Evolutionary conservation across 2,113 vertebrate genomes (phyloP).

Genomic region (Oxygymnocypris stewartii): DNA sequence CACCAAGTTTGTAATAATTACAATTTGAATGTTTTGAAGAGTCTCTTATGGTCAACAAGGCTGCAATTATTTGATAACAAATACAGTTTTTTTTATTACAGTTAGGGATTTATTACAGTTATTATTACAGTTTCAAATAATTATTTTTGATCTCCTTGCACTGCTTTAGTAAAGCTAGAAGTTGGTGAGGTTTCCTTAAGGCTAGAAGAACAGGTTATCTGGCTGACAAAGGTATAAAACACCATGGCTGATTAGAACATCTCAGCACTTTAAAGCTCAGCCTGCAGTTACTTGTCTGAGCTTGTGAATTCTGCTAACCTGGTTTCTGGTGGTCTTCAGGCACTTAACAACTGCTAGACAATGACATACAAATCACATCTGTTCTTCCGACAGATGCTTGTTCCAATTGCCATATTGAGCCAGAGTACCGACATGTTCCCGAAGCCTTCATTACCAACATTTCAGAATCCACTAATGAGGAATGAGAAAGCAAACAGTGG

Average conservation of each 20-base stretch:
- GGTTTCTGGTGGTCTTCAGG: background rate
- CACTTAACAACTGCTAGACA: constrained; percentile 21
- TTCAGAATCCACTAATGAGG: constrained; percentile 21
- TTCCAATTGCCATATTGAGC: background rate
- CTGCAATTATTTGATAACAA: too few species aligned
- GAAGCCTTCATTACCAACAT: background rate
- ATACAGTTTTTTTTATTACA: too few species aligned
- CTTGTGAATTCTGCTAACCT: constrained; percentile 11
- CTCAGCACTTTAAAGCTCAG: constrained; percentile 15
- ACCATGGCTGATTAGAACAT: constrained; percentile 29
- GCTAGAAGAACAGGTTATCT: background rate
- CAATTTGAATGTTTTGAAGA: too few species aligned
- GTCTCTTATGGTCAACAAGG: too few species aligned
- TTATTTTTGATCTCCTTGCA: background rate
- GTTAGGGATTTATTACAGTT: too few species aligned
- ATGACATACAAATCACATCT: constrained; percentile 31
- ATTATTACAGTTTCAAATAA: background rate
- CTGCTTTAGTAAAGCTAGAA: background rate
- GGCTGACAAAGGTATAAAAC: constrained; percentile 40
- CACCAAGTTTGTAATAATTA: too few species aligned
- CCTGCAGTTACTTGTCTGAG: constrained; percentile 17
- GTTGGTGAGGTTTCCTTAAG: background rate
- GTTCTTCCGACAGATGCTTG: background rate
- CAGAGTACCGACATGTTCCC: constrained; percentile 9
- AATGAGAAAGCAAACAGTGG: background rate